Base-by-base conservation (phyloP, 1,140 invertebrate genomes). In the Drosophila nigrodunni region DNA sequence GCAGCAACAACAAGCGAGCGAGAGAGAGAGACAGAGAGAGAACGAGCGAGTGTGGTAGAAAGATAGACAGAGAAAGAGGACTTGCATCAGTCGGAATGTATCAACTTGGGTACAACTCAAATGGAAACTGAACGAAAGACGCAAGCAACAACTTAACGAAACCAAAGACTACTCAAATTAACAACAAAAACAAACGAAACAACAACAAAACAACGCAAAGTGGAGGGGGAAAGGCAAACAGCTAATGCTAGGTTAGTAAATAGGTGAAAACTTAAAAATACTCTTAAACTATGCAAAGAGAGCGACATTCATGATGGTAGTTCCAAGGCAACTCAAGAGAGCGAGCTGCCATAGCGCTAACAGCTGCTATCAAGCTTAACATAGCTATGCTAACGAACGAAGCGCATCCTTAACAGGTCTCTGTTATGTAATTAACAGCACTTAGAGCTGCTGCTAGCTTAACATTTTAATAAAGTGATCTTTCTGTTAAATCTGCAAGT, bases 161-260 rank as follows among this genome's bases (percentile, higher is more conserved):
- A 50, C 35, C 6, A 59, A 43, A 50, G 8, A 39, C 37, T 9
- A 39, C 41, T 43, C 11, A 46, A 34, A 61, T 21, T 21, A 1
- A 35, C 25, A 10, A 50, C 13, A 18, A 67, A 15, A 25, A 37
- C 10, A 15, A 52, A 37, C 18, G 7, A 13, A 52, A 71, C 60
- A 71, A 57, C 68, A 70, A 74, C 50, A 60, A 54, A 74, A 44
- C 35, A 61, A 59, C 54, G n/a, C 8, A 64, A 71, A 5, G 6
- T 10, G 49, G 34, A 46, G 15, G 25, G 54, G 34, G 7, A 5
- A 37, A 37, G 30, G 52, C 52, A 18, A 52, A 34, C 3, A 25
- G 46, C 39, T 44, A 25, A 30, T 34, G 41, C 3, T 18, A 13
- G 41, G 43, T 74, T 74, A 71, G 61, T 71, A 10, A 13, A 13